Evolutionary conservation across 2,113 vertebrate genomes (phyloP).

Genomic region (Leptodactylus fuscus): DNA sequence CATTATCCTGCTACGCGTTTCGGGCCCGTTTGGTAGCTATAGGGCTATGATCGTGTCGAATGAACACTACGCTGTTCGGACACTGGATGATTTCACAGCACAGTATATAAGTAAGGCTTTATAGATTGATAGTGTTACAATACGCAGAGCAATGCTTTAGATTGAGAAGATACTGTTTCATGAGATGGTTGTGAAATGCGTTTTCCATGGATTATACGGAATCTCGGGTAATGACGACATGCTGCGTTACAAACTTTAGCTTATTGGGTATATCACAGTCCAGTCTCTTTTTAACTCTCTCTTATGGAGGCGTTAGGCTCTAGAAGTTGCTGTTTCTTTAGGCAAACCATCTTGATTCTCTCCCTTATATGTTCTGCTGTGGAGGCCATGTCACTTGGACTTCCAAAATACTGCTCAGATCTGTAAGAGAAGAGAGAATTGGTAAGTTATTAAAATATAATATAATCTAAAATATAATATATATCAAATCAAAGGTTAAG

Average conservation of each 20-base stretch:
- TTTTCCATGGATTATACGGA: slow-evolving; percentile 69
- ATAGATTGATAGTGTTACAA: slow-evolving; percentile 74
- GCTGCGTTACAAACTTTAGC: slow-evolving; percentile 71
- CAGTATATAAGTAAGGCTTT: slow-evolving; percentile 80
- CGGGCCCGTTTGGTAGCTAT: slow-evolving; percentile 10
- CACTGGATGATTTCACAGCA: slow-evolving; percentile 77
- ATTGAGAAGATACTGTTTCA: slow-evolving; percentile 68
- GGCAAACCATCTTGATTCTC: slow-evolving; percentile 90
- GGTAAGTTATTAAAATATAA: not conserved
- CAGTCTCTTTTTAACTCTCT: slow-evolving; percentile 77
- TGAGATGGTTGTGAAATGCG: slow-evolving; percentile 71
- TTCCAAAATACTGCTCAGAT: slow-evolving; percentile 95
- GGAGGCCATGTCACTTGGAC: slow-evolving; percentile 89
- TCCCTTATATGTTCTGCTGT: slow-evolving; percentile 91
- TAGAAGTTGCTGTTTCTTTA: slow-evolving; percentile 86
- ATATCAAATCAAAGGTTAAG: too few relatives aligned
- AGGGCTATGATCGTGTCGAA: slow-evolving; percentile 72
- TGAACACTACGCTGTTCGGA: slow-evolving; percentile 70
- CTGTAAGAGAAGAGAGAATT: slow-evolving; percentile 70
- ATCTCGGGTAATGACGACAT: slow-evolving; percentile 70
- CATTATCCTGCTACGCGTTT: slow-evolving; percentile 31
- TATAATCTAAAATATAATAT: too few relatives aligned
- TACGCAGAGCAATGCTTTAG: slow-evolving; percentile 68
- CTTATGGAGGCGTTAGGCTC: slow-evolving; percentile 72
- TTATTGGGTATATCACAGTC: slow-evolving; percentile 64